A percentile compares a stretch with the other conserved stretches of the same genome.
Evolutionary conservation across 2,797 vertebrate species (phyloP).

Genomic region (Alectoris magna): DNA sequence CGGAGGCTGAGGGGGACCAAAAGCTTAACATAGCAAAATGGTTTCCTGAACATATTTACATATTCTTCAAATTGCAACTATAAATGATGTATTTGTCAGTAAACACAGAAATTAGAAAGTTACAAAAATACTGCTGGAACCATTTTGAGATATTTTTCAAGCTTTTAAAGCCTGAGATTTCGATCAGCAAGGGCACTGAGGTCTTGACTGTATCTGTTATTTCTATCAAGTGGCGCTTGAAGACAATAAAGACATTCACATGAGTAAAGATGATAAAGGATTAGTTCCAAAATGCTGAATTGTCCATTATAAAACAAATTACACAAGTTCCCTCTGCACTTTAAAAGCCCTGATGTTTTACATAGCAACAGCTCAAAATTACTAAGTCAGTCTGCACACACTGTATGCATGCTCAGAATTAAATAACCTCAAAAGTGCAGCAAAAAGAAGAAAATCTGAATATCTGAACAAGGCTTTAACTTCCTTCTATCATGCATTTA

Average conservation of each 20-base stretch:
- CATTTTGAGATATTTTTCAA: constrained; percentile 19
- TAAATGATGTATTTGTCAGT: not conserved
- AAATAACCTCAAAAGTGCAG: not conserved
- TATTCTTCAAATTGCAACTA: not conserved
- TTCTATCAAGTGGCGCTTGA: not conserved
- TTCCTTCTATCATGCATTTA: not conserved
- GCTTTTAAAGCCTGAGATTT: constrained; percentile 31
- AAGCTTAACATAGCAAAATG: not conserved
- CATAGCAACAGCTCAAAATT: not conserved
- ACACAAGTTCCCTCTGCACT: not conserved
- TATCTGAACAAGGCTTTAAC: not conserved
- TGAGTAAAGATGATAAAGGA: constrained; percentile 23
- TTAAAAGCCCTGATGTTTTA: constrained; percentile 5
- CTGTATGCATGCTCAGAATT: not conserved
- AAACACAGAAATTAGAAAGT: not conserved
- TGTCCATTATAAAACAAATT: constrained; percentile 17
- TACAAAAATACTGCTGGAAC: not conserved
- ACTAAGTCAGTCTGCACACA: not conserved
- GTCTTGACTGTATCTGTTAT: constrained; percentile 15
- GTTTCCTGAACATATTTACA: constrained; percentile 20
- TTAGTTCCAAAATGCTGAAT: constrained; percentile 31
- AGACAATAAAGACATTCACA: constrained; percentile 24
- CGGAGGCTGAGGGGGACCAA: not conserved
- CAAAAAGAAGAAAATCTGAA: not conserved
- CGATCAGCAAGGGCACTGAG: not conserved